phyloP scores from a whole-genome alignment of 2,888 invertebrate species.

The Caenorhabditis wallacei region DNA sequence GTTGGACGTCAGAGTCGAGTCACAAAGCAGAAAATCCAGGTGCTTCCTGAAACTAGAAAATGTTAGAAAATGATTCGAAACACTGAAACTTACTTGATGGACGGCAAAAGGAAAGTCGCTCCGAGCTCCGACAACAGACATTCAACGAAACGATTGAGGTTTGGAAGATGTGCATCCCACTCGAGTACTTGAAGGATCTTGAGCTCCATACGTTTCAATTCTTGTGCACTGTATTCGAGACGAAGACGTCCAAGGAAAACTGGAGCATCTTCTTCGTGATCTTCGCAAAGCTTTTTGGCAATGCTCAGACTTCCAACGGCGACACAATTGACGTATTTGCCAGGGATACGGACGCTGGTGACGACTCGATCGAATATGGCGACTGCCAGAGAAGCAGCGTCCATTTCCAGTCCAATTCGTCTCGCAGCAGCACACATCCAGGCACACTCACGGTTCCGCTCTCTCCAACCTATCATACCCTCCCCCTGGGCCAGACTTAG shows the following conservation, averaged over 20 bases:
- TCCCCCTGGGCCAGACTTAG: conserved; percentile 63
- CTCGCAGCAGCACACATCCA: conserved; percentile 66
- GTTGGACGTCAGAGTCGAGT: conserved; percentile 61
- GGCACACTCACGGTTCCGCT: conserved; percentile 70
- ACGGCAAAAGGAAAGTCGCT: conserved; percentile 64
- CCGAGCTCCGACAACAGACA: conserved; percentile 66
- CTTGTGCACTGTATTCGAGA: conserved; percentile 68
- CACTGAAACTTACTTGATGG: conserved; percentile 56
- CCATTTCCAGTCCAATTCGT: conserved; percentile 68
- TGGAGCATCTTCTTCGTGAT: conserved; percentile 70
- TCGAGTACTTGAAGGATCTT: conserved; percentile 68
- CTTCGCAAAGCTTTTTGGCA: conserved; percentile 73
- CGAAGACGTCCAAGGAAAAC: conserved; percentile 67
- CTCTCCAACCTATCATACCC: conserved; percentile 69
- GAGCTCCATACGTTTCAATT: conserved; percentile 74
- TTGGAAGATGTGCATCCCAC: conserved; percentile 74
- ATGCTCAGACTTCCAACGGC: conserved; percentile 73
- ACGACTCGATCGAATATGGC: conserved; percentile 73
- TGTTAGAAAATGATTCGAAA: background rate
- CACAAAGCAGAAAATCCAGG: conserved; percentile 67
- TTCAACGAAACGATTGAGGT: conserved; percentile 71
- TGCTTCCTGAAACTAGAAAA: conserved; percentile 58
- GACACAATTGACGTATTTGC: conserved; percentile 73
- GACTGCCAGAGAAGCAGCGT: conserved; percentile 65
- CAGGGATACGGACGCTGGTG: conserved; percentile 66